A percentile compares a stretch with the other conserved stretches of the same genome.
Evolutionary conservation across 2,797 vertebrate genomes (phyloP).

Genomic region (Rhabdomys pumilio): DNA sequence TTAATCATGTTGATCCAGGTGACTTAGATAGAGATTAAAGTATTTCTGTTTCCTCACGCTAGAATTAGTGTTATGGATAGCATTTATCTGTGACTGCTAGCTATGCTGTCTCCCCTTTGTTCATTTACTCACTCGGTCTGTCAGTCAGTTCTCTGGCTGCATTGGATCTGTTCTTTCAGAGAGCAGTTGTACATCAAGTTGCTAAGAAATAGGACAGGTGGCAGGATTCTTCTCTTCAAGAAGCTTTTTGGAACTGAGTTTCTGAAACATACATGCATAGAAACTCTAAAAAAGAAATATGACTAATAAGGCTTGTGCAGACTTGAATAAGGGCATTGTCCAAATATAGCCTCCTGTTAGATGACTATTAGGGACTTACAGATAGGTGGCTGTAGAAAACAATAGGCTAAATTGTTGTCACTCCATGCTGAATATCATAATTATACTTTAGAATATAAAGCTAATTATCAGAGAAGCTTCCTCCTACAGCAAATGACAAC

Average conservation of each 20-base stretch:
- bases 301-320: not conserved
- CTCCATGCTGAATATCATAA: conserved; percentile 17
- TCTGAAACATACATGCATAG: conserved; percentile 59
- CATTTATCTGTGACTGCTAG: not conserved
- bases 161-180: conserved; percentile 33
- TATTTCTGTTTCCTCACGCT: conserved; percentile 30
- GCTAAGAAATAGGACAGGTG: conserved; percentile 20
- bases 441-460: conserved; percentile 11
- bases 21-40: conserved; percentile 30
- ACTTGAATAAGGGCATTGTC: not conserved
- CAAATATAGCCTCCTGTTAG: conserved; percentile 12
- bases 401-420: conserved; percentile 20
- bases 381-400: conserved; percentile 12
- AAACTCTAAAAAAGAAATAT: conserved; percentile 48
- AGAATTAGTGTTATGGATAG: conserved; percentile 33
- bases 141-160: not conserved
- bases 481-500: not conserved
- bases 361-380: not conserved
- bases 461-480: not conserved
- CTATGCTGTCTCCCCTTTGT: conserved; percentile 42
- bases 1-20: conserved; percentile 26
- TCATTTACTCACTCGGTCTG: conserved; percentile 18
- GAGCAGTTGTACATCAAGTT: conserved; percentile 23
- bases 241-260: conserved; percentile 51
- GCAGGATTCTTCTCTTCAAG: conserved; percentile 39